phyloP scores from a whole-genome alignment of 1,140 invertebrate genomes.

The Papilio helenus region DNA sequence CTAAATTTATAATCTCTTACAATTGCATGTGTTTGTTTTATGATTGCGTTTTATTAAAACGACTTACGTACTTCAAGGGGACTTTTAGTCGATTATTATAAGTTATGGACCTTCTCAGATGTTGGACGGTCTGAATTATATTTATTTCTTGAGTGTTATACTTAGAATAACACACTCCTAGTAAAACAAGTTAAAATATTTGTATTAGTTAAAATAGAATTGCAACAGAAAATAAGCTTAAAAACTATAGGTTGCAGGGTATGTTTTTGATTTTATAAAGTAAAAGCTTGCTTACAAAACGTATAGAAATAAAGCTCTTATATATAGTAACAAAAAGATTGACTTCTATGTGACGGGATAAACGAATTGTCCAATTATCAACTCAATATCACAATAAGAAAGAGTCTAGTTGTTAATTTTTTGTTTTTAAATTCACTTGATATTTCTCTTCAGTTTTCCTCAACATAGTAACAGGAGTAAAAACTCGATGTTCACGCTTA shows the following conservation, averaged over 20 bases:
- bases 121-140: background rate
- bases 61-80: constrained; percentile 2
- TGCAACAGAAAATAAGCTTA: background rate
- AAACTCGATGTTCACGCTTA: constrained; percentile 8
- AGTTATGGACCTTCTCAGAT: background rate
- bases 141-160: too few species aligned
- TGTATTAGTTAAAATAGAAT: background rate
- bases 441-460: constrained; percentile 3
- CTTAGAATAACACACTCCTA: too few species aligned
- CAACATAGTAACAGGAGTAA: constrained; percentile 6
- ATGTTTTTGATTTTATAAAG: background rate
- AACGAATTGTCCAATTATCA: background rate
- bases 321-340: background rate
- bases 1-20: constrained; percentile 67
- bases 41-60: constrained; percentile 38
- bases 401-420: background rate
- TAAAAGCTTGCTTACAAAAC: background rate
- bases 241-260: background rate
- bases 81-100: constrained; percentile 13
- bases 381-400: too few species aligned
- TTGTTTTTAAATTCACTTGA: background rate
- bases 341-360: background rate
- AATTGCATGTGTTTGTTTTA: constrained; percentile 52
- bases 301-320: too few species aligned
- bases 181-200: background rate